These are phyloP conservation scores for Calliopsis andreniformis DNA, from an alignment of 1,140 invertebrate species.

Conservation along the genomic window DNA sequence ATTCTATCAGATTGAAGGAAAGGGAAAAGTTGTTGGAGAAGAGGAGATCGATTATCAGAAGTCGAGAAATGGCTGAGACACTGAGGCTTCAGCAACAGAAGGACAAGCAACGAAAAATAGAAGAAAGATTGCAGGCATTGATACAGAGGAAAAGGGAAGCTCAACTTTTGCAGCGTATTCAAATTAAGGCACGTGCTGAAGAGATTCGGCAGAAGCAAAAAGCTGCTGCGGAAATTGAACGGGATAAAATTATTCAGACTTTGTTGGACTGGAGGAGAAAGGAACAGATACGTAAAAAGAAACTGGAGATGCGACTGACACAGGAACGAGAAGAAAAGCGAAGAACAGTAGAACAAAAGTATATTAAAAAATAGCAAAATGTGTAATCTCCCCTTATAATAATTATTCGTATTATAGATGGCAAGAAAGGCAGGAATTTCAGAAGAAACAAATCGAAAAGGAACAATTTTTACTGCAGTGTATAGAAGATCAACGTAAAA, in stretches of 20 bases:
- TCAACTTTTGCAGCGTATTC: slow-evolving; percentile 20
- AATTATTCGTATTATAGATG: slow-evolving; percentile 62
- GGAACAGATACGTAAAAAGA: slow-evolving; percentile 47
- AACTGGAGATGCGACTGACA: slow-evolving; percentile 24
- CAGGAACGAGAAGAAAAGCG: slow-evolving; percentile 55
- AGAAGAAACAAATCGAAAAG: slow-evolving; percentile 62
- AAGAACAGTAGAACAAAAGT: slow-evolving; percentile 55
- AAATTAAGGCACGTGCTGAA: slow-evolving; percentile 21
- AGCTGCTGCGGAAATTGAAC: slow-evolving; percentile 21
- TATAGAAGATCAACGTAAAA: slow-evolving; percentile 49
- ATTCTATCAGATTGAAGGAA: slow-evolving; percentile 42
- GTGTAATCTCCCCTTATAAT: slow-evolving; percentile 10
- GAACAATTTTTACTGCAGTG: slow-evolving; percentile 60
- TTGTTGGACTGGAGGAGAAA: slow-evolving; percentile 48
- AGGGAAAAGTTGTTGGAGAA: slow-evolving; percentile 11
- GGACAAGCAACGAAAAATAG: slow-evolving; percentile 24
- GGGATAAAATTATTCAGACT: slow-evolving; percentile 50
- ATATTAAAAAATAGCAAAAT: slow-evolving; percentile 14
- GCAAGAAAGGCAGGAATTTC: slow-evolving; percentile 60
- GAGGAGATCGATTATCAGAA: background rate
- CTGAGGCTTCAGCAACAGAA: slow-evolving; percentile 14
- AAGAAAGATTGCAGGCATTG: slow-evolving; percentile 31
- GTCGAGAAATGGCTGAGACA: slow-evolving; percentile 26
- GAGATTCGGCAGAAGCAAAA: slow-evolving; percentile 46
- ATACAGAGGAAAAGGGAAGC: slow-evolving; percentile 26